These are phyloP conservation scores for Eupithecia tripunctaria DNA, from an alignment of 2,888 invertebrate genomes.

Conservation along the genomic window DNA sequence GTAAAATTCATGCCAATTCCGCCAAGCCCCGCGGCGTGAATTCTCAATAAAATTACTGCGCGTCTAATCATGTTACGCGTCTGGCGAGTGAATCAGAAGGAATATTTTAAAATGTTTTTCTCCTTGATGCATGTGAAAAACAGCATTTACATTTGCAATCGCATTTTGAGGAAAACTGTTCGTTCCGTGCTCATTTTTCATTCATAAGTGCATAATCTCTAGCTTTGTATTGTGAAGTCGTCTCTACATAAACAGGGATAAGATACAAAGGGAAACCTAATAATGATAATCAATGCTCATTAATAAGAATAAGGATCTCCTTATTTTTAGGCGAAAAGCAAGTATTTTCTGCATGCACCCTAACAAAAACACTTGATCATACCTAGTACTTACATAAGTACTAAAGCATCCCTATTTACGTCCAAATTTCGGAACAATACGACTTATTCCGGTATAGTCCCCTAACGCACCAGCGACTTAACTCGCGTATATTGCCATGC, in stretches of 20 bases:
- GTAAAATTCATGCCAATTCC: conserved; percentile 77
- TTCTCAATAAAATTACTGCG: conserved; percentile 76
- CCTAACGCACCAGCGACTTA: background rate
- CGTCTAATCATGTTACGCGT: conserved; percentile 75
- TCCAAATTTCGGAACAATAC: background rate
- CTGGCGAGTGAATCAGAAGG: conserved; percentile 55
- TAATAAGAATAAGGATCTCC: too few species aligned
- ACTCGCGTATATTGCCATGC: background rate
- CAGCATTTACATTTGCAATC: background rate
- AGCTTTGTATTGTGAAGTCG: background rate
- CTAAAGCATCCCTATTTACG: background rate
- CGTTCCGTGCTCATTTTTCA: background rate
- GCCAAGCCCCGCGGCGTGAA: conserved; percentile 56
- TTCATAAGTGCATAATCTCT: background rate
- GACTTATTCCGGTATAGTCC: background rate
- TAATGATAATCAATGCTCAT: background rate
- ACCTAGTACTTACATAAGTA: background rate
- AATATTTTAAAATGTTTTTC: conserved; percentile 31
- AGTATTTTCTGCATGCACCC: background rate
- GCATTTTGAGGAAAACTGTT: background rate
- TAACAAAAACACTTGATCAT: background rate
- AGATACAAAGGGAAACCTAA: background rate
- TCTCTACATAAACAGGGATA: background rate
- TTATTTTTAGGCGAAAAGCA: background rate
- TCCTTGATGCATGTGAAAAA: conserved; percentile 6